Evolutionary conservation across 2,797 vertebrate genomes (phyloP).

Genomic region (Pogonophryne albipinna): DNA sequence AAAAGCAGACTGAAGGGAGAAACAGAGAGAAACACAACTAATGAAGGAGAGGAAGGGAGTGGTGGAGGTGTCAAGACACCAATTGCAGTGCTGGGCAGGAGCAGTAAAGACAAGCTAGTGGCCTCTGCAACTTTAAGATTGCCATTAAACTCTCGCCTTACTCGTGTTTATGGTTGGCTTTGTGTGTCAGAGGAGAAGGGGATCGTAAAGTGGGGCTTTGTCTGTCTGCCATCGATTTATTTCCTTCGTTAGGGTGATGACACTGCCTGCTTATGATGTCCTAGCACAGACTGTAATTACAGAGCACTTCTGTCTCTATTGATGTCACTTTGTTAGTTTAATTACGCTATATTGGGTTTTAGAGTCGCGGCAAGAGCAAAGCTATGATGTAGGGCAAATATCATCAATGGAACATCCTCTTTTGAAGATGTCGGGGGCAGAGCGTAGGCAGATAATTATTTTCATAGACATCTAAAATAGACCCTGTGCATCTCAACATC

Average conservation of each 20-base stretch:
- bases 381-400: slow-evolving; percentile 82
- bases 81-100: slow-evolving; percentile 77
- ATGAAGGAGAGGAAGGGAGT: slow-evolving; percentile 74
- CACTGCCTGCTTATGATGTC: slow-evolving; percentile 86
- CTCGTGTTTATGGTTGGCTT: slow-evolving; percentile 83
- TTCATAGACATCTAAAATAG: slow-evolving; percentile 76
- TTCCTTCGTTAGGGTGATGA: slow-evolving; percentile 85
- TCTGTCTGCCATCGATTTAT: slow-evolving; percentile 87
- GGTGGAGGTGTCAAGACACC: slow-evolving; percentile 76
- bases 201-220: slow-evolving; percentile 83
- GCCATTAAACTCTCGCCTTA: slow-evolving; percentile 85
- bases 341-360: slow-evolving; percentile 86
- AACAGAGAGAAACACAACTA: slow-evolving; percentile 66
- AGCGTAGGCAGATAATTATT: slow-evolving; percentile 79
- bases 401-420: slow-evolving; percentile 84
- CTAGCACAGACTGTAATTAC: slow-evolving; percentile 84
- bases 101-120: slow-evolving; percentile 84
- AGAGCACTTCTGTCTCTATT: slow-evolving; percentile 84
- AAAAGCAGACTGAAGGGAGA: slow-evolving; percentile 58
- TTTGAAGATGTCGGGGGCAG: slow-evolving; percentile 78
- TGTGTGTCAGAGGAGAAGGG: slow-evolving; percentile 79
- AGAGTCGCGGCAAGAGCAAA: slow-evolving; percentile 80
- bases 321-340: slow-evolving; percentile 88
- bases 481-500: slow-evolving; percentile 69
- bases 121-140: slow-evolving; percentile 85